phyloP scores from a whole-genome alignment of 2,797 vertebrate genomes.

The Siniperca scherzeri region DNA sequence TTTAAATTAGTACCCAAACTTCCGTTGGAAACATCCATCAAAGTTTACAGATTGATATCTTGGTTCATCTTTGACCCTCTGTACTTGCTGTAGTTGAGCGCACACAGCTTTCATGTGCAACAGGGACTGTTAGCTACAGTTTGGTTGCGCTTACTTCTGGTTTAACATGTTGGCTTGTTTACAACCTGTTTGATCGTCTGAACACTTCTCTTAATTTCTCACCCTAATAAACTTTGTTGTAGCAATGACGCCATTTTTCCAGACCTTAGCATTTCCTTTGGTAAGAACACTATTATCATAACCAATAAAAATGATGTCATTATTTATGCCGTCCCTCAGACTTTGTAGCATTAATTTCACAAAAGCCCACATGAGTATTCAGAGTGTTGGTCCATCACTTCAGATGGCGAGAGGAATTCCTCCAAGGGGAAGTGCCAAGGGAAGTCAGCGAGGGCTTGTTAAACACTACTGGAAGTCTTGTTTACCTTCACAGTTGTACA shows the following conservation, averaged over 20 bases:
- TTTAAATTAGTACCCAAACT: no score
- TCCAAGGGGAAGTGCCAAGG: not conserved
- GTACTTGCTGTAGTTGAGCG: not conserved
- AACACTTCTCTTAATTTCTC: not conserved
- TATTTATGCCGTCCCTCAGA: not conserved
- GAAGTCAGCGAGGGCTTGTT: not conserved
- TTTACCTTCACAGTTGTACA: slow-evolving; percentile 8
- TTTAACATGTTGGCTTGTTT: not conserved
- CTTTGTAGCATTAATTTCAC: not conserved
- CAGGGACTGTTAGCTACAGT: not conserved
- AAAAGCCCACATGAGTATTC: not conserved
- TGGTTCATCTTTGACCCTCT: not conserved
- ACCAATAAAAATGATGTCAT: not conserved
- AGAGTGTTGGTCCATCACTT: not conserved
- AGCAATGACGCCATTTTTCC: not conserved
- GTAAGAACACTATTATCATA: not conserved
- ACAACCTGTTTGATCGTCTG: no score
- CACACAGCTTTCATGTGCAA: not conserved
- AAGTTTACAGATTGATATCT: not conserved
- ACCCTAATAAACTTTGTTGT: not conserved
- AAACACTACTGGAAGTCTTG: not conserved
- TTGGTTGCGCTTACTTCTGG: not conserved
- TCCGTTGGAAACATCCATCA: no score
- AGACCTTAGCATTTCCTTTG: not conserved
- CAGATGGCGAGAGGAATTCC: not conserved